Evolutionary conservation across 2,888 invertebrate species (phyloP).

Genomic region (Phyllotreta striolata): DNA sequence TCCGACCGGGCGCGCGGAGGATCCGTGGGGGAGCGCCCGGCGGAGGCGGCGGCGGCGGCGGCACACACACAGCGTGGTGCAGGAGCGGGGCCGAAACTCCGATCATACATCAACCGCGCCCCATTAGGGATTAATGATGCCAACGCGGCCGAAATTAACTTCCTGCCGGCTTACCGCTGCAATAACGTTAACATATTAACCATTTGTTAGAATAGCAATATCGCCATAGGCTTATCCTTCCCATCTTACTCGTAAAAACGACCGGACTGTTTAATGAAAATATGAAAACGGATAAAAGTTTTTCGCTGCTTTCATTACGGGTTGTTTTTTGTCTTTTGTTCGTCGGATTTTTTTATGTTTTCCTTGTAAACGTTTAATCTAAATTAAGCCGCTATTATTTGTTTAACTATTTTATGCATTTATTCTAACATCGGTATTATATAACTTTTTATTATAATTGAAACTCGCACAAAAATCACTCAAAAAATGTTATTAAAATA

Average conservation of each 20-base stretch:
- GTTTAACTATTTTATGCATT: no score
- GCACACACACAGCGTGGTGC: constrained; percentile 34
- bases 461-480: no score
- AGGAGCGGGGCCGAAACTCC: constrained; percentile 48
- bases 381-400: no score
- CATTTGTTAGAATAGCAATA: constrained; percentile 63
- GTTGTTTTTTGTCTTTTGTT: constrained; percentile 14
- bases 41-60: constrained; percentile 14
- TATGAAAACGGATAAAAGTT: constrained; percentile 33
- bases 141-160: constrained; percentile 63
- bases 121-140: constrained; percentile 65
- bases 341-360: not conserved
- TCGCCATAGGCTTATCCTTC: constrained; percentile 50
- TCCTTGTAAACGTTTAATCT: no score
- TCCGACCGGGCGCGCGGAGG: no score
- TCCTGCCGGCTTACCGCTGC: constrained; percentile 63
- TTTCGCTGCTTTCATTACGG: constrained; percentile 4
- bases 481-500: no score
- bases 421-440: no score
- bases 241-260: constrained; percentile 50
- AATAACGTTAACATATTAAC: constrained; percentile 65
- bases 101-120: constrained; percentile 64
- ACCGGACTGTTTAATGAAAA: constrained; percentile 40
- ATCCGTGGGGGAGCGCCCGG: constrained; percentile 28
- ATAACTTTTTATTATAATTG: no score